Evolutionary conservation across 2,113 vertebrate genomes (phyloP), one percentile per base, ranked within the genome.

Genomic region (Siniperca knerii): DNA sequence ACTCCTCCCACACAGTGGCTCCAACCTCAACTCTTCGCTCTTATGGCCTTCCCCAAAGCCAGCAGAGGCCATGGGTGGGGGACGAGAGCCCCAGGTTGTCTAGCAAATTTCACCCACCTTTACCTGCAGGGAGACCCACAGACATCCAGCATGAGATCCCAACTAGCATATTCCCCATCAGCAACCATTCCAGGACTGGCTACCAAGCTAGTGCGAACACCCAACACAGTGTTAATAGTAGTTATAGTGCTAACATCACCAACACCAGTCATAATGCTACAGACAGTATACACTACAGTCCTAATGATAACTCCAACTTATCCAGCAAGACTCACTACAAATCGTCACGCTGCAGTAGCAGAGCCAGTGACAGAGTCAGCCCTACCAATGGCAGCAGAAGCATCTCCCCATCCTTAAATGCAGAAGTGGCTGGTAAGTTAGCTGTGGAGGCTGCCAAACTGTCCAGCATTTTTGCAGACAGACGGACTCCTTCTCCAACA

Each of bases 121-220:
- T 95, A 79, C 94, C 89, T 37, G 84, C 93, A 0, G 92, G 92
- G 42, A 93, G 83, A 71, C 90, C 95, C 37, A 94, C 95, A 12
- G 90, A 91, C 71, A 92, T 95, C 55, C 94, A 94, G 75, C 93
- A 95, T 8, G 79, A 93, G 44, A 55, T 92, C 12, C 90, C 92
- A 52, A 23, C 75, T 10, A 74, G 0, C 46, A 25, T 23, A 1
- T 48, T 6, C 20, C 50, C 46, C 42, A 21, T 42, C 48, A 79
- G 60, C 68, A 87, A 44, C 69, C 57, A 73, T 9, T 77, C 68
- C 40, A 85, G n/a, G 57, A 29, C 50, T 33, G 72, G 18, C 50
- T 54, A 77, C 74, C 83, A 65, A 29, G 46, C 66, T 21, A 90
- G 16, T 73, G 75, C 83, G 16, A 86, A 58, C 68, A 67, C 75